Evolutionary conservation across 37 sponge, comb jelly and placozoan genomes (phyloP).

Genomic region (Chondrilla cf. caribensis): DNA sequence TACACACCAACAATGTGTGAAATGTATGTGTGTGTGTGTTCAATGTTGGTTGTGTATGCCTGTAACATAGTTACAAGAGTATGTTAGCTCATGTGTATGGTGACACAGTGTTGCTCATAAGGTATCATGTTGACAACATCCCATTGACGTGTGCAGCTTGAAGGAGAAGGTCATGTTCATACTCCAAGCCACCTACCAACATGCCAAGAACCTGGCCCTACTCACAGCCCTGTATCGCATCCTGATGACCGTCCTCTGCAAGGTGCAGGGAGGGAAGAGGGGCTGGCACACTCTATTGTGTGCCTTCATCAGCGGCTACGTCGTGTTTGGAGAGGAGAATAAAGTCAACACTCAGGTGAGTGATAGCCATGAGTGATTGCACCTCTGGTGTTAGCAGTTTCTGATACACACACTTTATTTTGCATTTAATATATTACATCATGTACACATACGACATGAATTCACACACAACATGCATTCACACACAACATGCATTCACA

Average conservation of each 20-base stretch:
- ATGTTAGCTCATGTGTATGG: too few relatives aligned
- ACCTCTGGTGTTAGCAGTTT: not conserved
- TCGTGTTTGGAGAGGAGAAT: constrained; percentile 70
- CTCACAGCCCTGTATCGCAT: constrained; percentile 49
- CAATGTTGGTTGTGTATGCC: too few relatives aligned
- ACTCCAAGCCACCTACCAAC: constrained; percentile 59
- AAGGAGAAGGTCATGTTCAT: constrained; percentile 59
- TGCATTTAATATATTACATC: not conserved
- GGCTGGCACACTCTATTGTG: constrained; percentile 37
- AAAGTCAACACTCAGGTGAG: constrained; percentile 74
- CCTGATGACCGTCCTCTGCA: constrained; percentile 4
- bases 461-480: too few relatives aligned
- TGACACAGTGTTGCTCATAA: too few relatives aligned
- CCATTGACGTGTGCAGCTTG: constrained; percentile 27
- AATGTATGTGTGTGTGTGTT: too few relatives aligned
- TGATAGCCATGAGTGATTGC: not conserved
- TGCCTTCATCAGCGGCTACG: constrained; percentile 49
- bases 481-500: too few relatives aligned
- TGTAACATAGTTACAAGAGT: too few relatives aligned
- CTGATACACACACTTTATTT: not conserved
- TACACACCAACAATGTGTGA: too few relatives aligned
- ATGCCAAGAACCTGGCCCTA: constrained; percentile 67
- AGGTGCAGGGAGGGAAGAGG: constrained; percentile 13
- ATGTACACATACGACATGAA: too few relatives aligned
- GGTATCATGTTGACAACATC: too few relatives aligned